Percentiles rank a stretch among this genome's conserved stretches.
Conservation (phyloP, 2,113 vertebrate species). For the Polypterus senegalus region DNA sequence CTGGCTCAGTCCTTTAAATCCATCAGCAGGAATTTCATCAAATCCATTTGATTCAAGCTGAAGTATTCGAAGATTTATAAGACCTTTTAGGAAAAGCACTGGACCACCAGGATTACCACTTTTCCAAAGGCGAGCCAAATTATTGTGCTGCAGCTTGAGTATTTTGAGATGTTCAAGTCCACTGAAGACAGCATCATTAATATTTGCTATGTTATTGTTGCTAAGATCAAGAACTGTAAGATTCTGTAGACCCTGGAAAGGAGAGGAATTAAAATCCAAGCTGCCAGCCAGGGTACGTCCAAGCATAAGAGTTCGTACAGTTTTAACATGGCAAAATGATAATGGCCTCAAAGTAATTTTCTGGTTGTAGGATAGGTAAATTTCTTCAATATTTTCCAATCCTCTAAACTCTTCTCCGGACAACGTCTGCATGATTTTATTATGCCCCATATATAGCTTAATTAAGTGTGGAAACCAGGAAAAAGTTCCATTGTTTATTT, state of each 20-base stretch:
- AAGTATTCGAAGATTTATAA: slow-evolving; percentile 46
- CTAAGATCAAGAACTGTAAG: slow-evolving; percentile 74
- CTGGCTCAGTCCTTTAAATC: slow-evolving; percentile 51
- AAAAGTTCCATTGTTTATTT: slow-evolving; percentile 55
- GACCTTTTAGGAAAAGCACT: slow-evolving; percentile 62
- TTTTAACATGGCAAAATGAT: slow-evolving; percentile 62
- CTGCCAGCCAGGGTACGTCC: slow-evolving; percentile 51
- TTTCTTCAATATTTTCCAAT: slow-evolving; percentile 50
- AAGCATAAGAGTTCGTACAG: slow-evolving; percentile 60
- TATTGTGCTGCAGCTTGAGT: slow-evolving; percentile 84
- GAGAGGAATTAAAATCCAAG: slow-evolving; percentile 54
- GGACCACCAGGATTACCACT: slow-evolving; percentile 68
- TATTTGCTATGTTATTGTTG: slow-evolving; percentile 88
- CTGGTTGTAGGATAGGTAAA: slow-evolving; percentile 71
- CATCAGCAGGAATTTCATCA: slow-evolving; percentile 73
- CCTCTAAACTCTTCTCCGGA: slow-evolving; percentile 73
- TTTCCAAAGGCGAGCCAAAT: slow-evolving; percentile 86
- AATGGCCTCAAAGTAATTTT: slow-evolving; percentile 43
- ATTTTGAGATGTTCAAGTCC: slow-evolving; percentile 61
- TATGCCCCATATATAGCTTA: slow-evolving; percentile 64
- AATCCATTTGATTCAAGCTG: slow-evolving; percentile 76
- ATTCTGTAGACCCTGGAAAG: slow-evolving; percentile 60
- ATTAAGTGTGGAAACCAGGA: slow-evolving; percentile 51
- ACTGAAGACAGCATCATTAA: slow-evolving; percentile 54
- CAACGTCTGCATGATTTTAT: slow-evolving; percentile 69